phyloP scores from a whole-genome alignment of 2,888 invertebrate species.

The Eulithis prunata region DNA sequence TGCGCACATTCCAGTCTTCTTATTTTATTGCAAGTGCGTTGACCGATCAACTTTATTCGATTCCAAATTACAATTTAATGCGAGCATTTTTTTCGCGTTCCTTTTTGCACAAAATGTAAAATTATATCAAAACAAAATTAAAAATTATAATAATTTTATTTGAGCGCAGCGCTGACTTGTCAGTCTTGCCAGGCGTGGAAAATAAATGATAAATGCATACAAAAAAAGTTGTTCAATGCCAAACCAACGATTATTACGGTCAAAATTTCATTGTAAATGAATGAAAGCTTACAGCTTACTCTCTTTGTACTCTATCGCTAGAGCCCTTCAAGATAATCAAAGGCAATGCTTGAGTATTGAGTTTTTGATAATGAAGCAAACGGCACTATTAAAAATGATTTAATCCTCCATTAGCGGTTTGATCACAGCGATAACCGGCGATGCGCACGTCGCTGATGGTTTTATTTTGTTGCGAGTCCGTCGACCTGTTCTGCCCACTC shows the following conservation, averaged over 20 bases:
- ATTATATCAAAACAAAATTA: too few species aligned
- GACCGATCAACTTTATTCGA: conserved; percentile 29
- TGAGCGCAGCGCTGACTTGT: too few species aligned
- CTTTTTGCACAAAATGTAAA: not conserved
- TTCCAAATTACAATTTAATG: conserved; percentile 6
- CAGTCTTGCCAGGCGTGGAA: too few species aligned
- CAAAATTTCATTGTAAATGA: too few species aligned
- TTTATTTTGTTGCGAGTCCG: conserved; percentile 48
- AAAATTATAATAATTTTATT: conserved; percentile 1
- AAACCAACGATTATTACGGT: too few species aligned
- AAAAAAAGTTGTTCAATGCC: too few species aligned
- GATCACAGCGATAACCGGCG: conserved; percentile 30
- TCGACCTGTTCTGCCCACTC: conserved; percentile 9
- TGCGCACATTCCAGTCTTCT: conserved; percentile 53
- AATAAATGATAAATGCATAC: too few species aligned
- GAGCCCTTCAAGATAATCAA: too few species aligned
- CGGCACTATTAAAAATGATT: conserved; percentile 12
- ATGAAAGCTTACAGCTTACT: too few species aligned
- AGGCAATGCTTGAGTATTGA: too few species aligned
- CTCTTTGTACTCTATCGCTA: too few species aligned
- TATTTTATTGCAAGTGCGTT: conserved; percentile 39
- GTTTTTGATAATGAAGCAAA: not conserved
- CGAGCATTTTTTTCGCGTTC: not conserved
- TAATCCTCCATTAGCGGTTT: conserved; percentile 12
- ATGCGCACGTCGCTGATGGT: conserved; percentile 30